Evolutionary conservation across 2,797 vertebrate genomes (phyloP), one percentile per base, ranked within the genome.

Genomic region (Tarsius wallacei): DNA sequence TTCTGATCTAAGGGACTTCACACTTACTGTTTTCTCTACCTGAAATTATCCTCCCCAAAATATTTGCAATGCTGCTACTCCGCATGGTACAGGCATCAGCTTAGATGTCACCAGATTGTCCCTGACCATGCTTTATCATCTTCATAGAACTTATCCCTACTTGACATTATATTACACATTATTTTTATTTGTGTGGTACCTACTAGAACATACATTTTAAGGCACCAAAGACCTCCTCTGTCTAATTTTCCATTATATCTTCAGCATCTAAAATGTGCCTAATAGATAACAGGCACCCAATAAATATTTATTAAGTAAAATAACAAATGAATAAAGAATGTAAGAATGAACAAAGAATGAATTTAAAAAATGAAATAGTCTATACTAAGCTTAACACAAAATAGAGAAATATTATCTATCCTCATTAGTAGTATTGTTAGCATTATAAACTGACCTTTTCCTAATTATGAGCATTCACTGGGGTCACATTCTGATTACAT

Each of bases 201-300:
- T 80, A n/a, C 24, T 76, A 36, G 53, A 91, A 91, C 68, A 87
- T n/a, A 24, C 70, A 81, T 92, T 59, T 42, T 22, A 68, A 90
- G 26, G 14, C 36, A 0, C 2, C 2, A 71, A 19, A 26, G 19
- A 47, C 19, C 21, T 22, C n/a, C 22, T 73, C 31, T 64, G 10
- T 71, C 14, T 86, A 66, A 88, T 76, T 91, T 91, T 91, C 17
- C 6, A 74, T 28, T 81, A 5, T 57, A 71, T 53, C 28, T 2
- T 91, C 31, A 14, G 21, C 78, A 85, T 87, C 63, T 86, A 70
- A n/a, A 89, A 83, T 33, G 63, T 70, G 55, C 24, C 73, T 59
- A 77, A 77, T 71, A 89, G 26, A 17, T 53, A 64, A 49, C 13
- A 33, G 74, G 7, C 14, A 17, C 12, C 42, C 47, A 85, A 14